phyloP scores from a whole-genome alignment of 2,113 vertebrate species.

The Passer domesticus region DNA sequence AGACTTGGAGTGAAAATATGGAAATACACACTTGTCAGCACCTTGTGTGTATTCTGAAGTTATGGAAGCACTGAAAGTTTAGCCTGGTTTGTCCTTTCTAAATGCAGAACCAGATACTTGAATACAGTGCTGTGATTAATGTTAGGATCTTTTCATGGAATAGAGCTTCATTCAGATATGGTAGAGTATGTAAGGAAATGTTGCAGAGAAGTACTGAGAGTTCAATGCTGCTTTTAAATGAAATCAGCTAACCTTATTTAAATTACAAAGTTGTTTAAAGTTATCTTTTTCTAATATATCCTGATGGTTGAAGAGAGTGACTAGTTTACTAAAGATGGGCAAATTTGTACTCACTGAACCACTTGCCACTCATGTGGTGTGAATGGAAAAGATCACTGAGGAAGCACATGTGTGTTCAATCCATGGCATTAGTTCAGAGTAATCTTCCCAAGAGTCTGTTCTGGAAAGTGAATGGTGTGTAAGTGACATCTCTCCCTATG shows the following conservation, averaged over 20 bases:
- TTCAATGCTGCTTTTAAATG: background rate
- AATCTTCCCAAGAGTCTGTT: background rate
- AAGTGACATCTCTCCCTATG: background rate
- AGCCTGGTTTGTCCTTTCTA: conserved; percentile 90
- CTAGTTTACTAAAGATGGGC: background rate
- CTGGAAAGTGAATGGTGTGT: background rate
- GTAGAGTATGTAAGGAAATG: conserved; percentile 92
- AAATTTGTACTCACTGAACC: background rate
- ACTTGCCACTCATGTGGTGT: background rate
- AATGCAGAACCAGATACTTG: conserved; percentile 92
- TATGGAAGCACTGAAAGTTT: conserved; percentile 91
- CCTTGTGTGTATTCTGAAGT: conserved; percentile 95
- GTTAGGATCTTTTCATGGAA: conserved; percentile 89
- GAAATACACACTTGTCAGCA: conserved; percentile 90
- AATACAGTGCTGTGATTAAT: conserved; percentile 96
- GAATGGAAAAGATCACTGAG: background rate
- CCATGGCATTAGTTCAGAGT: background rate
- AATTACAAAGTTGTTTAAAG: background rate
- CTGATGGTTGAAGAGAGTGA: background rate
- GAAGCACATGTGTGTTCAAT: background rate
- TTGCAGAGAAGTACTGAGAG: conserved; percentile 74
- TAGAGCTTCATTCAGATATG: conserved; percentile 90
- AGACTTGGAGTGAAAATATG: conserved; percentile 94
- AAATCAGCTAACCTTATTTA: background rate
- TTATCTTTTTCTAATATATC: background rate